Base-by-base conservation (phyloP, 2,113 vertebrate genomes). In the Plotosus lineatus region DNA sequence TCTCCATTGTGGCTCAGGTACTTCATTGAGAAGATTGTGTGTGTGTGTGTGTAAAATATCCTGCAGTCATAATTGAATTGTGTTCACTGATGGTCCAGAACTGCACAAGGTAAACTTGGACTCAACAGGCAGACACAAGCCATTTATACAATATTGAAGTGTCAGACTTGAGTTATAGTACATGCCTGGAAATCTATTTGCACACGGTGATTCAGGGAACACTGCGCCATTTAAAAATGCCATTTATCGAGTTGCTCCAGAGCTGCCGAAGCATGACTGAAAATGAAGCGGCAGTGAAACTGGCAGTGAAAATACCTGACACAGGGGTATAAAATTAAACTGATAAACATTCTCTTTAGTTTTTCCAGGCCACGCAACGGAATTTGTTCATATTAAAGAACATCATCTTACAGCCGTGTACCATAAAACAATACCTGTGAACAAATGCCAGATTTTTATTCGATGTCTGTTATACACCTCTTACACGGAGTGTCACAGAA, bases 1-100 rank as follows among this genome's bases (percentile, higher is more conserved):
- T 98, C 63, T 98, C 97, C 63, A 98, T 99, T 85, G 65, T 96
- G 83, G 97, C 96, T 69, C 97, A 99, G 96, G 97, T 98, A 91
- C 89, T 91, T 85, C 55, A 83, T 56, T 80, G 46, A 82, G 38
- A 53, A 82, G 66, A 69, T 42, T 28, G 44, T 73, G 50, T 78
- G 56, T 68, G 42, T 44, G 66, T 44, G 31, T 55, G 63, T 33
- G 61, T 31, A 40, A 79, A 42, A 85, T 69, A 75, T 21, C 44
- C 53, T 40, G 31, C 10, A 42, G 40, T 46, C 26, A 33, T 79
- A 82, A 73, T 73, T 48, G 48, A 82, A 72, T 77, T 65, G 55
- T 48, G 73, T 80, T 78, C 61, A 7, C 56, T 38, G 65, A 50
- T 28, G 26, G 66, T 28, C 8, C 46, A 75, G 71, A 82, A 50